A percentile compares a stretch with the other conserved stretches of the same genome.
phyloP scores from a whole-genome alignment of 2,797 vertebrate genomes.

The Gymnopithys bicolor region DNA sequence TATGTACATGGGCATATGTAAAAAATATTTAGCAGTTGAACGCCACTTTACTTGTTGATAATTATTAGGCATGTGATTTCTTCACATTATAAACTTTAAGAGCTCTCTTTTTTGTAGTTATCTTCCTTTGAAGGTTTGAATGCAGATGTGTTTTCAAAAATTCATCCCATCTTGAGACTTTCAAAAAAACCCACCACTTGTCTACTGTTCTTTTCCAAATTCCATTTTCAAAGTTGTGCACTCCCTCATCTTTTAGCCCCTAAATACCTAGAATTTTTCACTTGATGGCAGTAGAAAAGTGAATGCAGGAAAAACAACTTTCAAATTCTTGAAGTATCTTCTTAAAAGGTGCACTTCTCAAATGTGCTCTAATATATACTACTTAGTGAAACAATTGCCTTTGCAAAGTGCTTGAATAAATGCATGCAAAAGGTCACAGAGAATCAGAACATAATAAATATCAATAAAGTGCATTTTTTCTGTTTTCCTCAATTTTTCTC shows the following conservation, averaged over 20 bases:
- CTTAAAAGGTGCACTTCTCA: background rate
- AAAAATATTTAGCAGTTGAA: background rate
- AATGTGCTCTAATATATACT: background rate
- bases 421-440: background rate
- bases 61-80: background rate
- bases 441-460: background rate
- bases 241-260: background rate
- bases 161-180: background rate
- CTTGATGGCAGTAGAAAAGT: background rate
- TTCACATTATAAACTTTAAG: background rate
- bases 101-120: background rate
- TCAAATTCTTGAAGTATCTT: background rate
- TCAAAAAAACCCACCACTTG: rapidly evolving
- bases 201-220: background rate
- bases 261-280: background rate
- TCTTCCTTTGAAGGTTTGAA: background rate
- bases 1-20: background rate
- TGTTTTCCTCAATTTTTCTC: background rate
- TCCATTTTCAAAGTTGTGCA: background rate
- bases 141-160: background rate
- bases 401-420: background rate
- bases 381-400: background rate
- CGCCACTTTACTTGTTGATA: background rate
- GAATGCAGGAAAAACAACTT: background rate
- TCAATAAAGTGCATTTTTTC: background rate